A percentile compares a stretch with the other conserved stretches of the same genome.
Evolutionary conservation across 2,888 invertebrate species (phyloP).

Genomic region (Eupithecia vulgata): DNA sequence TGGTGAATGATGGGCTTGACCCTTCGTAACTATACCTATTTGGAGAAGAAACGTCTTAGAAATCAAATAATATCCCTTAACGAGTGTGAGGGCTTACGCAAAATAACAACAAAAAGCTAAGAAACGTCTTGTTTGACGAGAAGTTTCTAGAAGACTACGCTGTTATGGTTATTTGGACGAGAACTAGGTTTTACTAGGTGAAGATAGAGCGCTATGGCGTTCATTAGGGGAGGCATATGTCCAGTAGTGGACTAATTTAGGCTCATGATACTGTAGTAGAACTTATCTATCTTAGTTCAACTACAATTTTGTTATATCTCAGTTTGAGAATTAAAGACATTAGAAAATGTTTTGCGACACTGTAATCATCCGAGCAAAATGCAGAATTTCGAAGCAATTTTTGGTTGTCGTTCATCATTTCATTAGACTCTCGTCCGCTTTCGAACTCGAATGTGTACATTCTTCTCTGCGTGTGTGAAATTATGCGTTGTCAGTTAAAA

Average conservation of each 20-base stretch:
- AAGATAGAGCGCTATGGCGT: neutral
- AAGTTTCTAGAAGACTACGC: neutral
- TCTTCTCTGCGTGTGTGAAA: no score
- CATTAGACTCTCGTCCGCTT: no score
- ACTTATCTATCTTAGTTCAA: no score
- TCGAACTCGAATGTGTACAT: no score
- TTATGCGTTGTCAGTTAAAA: no score
- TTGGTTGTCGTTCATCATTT: no score
- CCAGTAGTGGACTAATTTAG: neutral
- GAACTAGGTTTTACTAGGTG: neutral
- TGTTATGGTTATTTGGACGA: neutral
- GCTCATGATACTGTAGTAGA: no score
- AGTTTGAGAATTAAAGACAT: no score
- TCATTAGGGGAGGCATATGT: neutral
- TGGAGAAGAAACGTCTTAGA: neutral
- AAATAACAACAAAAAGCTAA: no score
- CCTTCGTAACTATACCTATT: slow-evolving; percentile 9
- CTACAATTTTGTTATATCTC: neutral
- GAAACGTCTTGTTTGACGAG: neutral
- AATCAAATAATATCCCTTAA: no score
- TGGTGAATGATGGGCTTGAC: slow-evolving; percentile 19
- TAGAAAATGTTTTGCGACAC: neutral
- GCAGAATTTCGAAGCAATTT: neutral
- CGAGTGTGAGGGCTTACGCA: no score
- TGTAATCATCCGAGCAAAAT: neutral